Evolutionary conservation across 2,888 invertebrate species (phyloP), one percentile per base, ranked within the genome.

Genomic region (Mellilla xanthometata): DNA sequence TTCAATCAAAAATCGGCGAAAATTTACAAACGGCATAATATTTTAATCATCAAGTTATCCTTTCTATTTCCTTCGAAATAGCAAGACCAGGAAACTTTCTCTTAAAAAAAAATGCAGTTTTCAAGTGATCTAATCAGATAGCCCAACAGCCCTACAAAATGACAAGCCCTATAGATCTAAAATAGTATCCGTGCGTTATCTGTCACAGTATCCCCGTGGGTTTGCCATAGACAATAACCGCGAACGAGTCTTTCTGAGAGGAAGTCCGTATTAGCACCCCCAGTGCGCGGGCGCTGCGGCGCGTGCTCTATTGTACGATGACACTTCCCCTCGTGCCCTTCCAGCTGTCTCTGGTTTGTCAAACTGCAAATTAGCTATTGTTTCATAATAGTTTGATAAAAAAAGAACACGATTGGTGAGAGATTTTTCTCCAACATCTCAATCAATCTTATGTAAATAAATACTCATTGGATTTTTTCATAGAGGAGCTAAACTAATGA

Each of bases 261-360:
- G 76, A 76, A 71, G 68, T 65, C 54, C 33, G 56, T 69, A 76
- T 75, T 72, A 72, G 61, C 48, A 45, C 58, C 54, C 52, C 59
- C 58, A 60, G 60, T 60, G 62, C 61, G 53, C 40, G 56, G 36
- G 59, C 59, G 56, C 51, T 42, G 49, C 42, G 36, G 29, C 57
- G 60, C 76, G 73, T 72, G 75, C 58, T 50, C 52, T 43, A 44
- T 53, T 52, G 46, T 52, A 22, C 39, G 39, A 32, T 31, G 34
- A 31, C 54, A 52, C 57, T 53, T 60, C 65, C 56, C 53, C 54
- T 51, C 56, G 52, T 60, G 63, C 58, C 54, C 56, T 51, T 40
- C 35, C 30, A 28, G 13, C 49, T 54, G 58, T 56, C 49, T 22
- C 41, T 28, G 49, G 36, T 39, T 30, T 33, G 24, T 28, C 40